Evolutionary conservation across 2,888 invertebrate species (phyloP).

Genomic region (Phytoseiulus persimilis): DNA sequence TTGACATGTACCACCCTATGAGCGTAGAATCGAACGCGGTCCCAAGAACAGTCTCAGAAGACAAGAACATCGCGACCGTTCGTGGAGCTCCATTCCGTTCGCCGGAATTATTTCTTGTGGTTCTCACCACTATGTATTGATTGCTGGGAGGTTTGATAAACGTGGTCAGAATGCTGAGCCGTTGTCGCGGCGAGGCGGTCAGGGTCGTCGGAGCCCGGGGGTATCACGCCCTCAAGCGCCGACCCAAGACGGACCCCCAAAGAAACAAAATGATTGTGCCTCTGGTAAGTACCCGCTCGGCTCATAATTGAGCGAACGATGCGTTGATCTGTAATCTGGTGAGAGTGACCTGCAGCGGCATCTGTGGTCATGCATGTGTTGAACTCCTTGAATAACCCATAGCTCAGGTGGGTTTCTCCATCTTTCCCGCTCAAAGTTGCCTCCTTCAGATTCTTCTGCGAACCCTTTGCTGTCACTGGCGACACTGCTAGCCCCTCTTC

Average conservation of each 20-base stretch:
- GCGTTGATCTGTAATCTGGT: too few relatives aligned
- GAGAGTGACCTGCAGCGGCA: too few relatives aligned
- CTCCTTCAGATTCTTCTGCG: neutral
- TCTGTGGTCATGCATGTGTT: neutral
- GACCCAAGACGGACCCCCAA: neutral
- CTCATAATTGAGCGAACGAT: too few relatives aligned
- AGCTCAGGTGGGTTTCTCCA: neutral
- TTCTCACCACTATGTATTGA: neutral
- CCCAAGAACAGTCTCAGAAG: neutral
- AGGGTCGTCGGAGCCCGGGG: constrained; percentile 35
- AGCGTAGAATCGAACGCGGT: neutral
- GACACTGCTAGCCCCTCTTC: neutral
- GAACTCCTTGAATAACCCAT: neutral
- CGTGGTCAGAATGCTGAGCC: neutral
- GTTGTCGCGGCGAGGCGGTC: constrained; percentile 18
- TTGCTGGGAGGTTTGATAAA: neutral
- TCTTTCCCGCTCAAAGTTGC: neutral
- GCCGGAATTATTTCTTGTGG: neutral
- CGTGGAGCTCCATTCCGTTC: neutral
- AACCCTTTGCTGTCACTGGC: too few relatives aligned
- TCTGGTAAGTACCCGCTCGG: constrained; percentile 24
- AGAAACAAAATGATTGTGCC: neutral
- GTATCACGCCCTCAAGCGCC: constrained; percentile 33
- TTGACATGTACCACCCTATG: neutral
- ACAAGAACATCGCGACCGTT: neutral